Base-by-base conservation (phyloP, 2,888 invertebrate genomes). In the Portevinia maculata region DNA sequence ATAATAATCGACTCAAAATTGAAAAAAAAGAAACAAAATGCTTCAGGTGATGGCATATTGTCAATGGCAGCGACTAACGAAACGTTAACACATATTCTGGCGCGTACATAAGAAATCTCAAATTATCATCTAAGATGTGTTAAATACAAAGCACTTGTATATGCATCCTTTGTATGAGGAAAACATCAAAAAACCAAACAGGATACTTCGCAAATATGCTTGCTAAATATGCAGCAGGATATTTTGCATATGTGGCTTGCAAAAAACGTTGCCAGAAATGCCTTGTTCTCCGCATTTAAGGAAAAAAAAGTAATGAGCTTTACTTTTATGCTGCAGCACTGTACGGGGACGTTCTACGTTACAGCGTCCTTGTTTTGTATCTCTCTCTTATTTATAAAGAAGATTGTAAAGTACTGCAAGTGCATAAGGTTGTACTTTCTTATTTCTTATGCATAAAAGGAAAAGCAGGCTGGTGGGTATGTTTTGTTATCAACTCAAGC, bases 361-460 rank as follows among this genome's bases (percentile, higher is more conserved):
- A 24, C 37, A 46, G 57, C 59, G 59, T 32, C 52, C 57, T 64
- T 15, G 46, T 48, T 79, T 53, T 44, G 37, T 28, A 59, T 37
- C 30, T 34, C 19, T 79, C 39, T 44, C 15, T 48, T 44, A 64
- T 79, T 79, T 75, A 81, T 75, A 70, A 75, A 46, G 64, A 52
- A 53, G 52, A 81, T 69, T 59, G 64, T 64, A 32, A 24, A 24
- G 24, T 41, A 69, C 69, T 69, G 62, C 79, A 57, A 69, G 41
- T 67, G 44, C 41, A 55, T 21, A 50, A 69, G 75, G 7, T 53
- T 60, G 53, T 69, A 60, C 41, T 64, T 55, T 48, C 69, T 75
- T 44, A 64, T 81, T 75, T 81, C 70, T 75, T 70, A 81, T 64
- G 70, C 79, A 75, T 34, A 75, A 48, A 59, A 64, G 41, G 28